Evolutionary conservation across 2,888 invertebrate species (phyloP), one percentile per base, ranked within the genome.

Genomic region (Rhorus exstirpatorius): DNA sequence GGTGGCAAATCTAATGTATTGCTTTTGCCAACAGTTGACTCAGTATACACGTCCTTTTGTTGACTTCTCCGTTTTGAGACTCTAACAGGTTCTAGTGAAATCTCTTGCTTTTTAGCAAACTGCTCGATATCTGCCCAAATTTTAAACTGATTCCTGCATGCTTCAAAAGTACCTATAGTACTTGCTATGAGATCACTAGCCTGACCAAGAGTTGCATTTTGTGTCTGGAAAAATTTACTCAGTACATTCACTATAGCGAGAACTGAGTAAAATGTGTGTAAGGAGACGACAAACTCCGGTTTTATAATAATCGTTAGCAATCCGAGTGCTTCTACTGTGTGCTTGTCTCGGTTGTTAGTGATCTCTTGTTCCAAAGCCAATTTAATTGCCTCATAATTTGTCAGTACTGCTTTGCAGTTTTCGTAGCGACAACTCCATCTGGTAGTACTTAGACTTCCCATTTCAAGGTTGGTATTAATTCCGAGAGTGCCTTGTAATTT

Each of bases 391-490:
- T 26, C 4, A 14, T n/a, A 26, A 26, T 31, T 55, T n/a, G 3
- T 24, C 31, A 55, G 12, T 24, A 26, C 55, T 14, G 31, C 55
- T n/a, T 55, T 55, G 14, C 4, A n/a, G 31, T 55, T 55, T 55
- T 55, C 31, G 55, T 55, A 55, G 26, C 55, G 55, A 55, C 31
- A 31, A 31, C 31, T 26, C 55, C 55, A 55, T 31, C 31, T 55
- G 26, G 31, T 55, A n/a, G 55, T 55, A 26, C 55, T 55, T 26
- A 55, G 14, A 31, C 31, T 55, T 6, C 26, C 31, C 26, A 55
- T 31, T 55, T 55, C 53, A n/a, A 26, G 55, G 31, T n/a, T n/a
- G 14, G n/a, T 31, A 26, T 55, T 26, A 12, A 55, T 55, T 26
- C 26, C 55, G 14, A 55, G 26, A 14, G 55, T 26, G 7, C 6